Percentiles rank a stretch among this genome's conserved stretches.
Evolutionary conservation across 2,888 invertebrate species (phyloP).

Genomic region (Phasia obesa): DNA sequence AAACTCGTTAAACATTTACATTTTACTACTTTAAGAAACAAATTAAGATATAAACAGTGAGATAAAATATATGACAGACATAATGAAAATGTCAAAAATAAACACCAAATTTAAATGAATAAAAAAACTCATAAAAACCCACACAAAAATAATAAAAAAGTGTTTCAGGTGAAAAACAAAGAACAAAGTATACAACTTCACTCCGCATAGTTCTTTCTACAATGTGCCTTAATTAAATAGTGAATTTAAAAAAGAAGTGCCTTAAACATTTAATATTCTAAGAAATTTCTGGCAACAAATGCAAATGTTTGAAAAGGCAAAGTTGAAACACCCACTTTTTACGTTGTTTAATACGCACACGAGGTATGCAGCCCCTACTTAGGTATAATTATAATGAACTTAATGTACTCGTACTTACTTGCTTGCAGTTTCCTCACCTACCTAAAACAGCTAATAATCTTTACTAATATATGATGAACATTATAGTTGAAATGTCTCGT

Average conservation of each 20-base stretch:
- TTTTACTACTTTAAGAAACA: constrained; percentile 56
- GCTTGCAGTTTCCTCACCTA: constrained; percentile 26
- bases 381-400: constrained; percentile 50
- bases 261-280: constrained; percentile 14
- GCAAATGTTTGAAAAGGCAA: neutral
- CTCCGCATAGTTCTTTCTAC: neutral
- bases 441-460: constrained; percentile 66
- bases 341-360: neutral
- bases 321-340: constrained; percentile 23
- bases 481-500: constrained; percentile 67
- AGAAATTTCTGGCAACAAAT: constrained; percentile 16
- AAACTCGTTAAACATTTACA: constrained; percentile 49
- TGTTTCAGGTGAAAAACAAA: constrained; percentile 9
- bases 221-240: constrained; percentile 12
- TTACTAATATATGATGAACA: constrained; percentile 67
- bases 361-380: neutral
- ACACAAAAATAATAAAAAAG: neutral
- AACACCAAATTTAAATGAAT: constrained; percentile 62
- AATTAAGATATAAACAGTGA: constrained; percentile 60
- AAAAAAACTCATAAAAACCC: constrained; percentile 12
- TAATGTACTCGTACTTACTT: constrained; percentile 45
- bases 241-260: neutral
- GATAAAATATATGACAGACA: constrained; percentile 64
- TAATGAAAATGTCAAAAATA: constrained; percentile 66
- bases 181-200: constrained; percentile 2